These are phyloP conservation scores for Lepidurus packardi DNA, from an alignment of 1,140 invertebrate genomes.

Conservation along the genomic window DNA sequence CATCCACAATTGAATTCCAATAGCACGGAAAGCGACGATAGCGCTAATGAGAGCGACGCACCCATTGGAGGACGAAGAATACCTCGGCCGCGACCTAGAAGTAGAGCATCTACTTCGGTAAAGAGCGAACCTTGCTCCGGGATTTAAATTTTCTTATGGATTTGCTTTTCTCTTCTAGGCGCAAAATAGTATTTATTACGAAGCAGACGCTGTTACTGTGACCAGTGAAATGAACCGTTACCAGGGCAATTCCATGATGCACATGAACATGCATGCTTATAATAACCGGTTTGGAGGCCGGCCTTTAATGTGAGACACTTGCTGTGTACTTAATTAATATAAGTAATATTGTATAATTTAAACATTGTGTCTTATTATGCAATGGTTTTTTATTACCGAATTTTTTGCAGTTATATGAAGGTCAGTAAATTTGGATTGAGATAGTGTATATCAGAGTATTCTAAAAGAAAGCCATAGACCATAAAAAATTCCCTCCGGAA, in stretches of 20 bases:
- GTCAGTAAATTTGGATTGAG: too few relatives aligned
- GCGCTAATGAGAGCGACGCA: conserved; percentile 62
- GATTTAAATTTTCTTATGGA: conserved; percentile 6
- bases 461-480: too few relatives aligned
- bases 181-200: conserved; percentile 80
- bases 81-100: conserved; percentile 70
- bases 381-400: too few relatives aligned
- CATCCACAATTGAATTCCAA: conserved; percentile 43
- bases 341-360: background rate
- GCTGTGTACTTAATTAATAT: background rate
- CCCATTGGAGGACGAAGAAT: conserved; percentile 62
- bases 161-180: conserved; percentile 51
- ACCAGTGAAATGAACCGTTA: background rate
- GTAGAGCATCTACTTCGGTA: conserved; percentile 63
- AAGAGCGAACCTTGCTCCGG: conserved; percentile 36
- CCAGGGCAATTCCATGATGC: background rate
- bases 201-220: conserved; percentile 54
- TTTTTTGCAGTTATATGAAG: too few relatives aligned
- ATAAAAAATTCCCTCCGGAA: too few relatives aligned
- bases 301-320: background rate
- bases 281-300: background rate
- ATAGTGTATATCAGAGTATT: too few relatives aligned
- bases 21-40: conserved; percentile 44
- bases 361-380: background rate
- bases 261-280: conserved; percentile 2